Evolutionary conservation across 2,797 vertebrate genomes (phyloP).

Genomic region (Cyclopterus lumpus): DNA sequence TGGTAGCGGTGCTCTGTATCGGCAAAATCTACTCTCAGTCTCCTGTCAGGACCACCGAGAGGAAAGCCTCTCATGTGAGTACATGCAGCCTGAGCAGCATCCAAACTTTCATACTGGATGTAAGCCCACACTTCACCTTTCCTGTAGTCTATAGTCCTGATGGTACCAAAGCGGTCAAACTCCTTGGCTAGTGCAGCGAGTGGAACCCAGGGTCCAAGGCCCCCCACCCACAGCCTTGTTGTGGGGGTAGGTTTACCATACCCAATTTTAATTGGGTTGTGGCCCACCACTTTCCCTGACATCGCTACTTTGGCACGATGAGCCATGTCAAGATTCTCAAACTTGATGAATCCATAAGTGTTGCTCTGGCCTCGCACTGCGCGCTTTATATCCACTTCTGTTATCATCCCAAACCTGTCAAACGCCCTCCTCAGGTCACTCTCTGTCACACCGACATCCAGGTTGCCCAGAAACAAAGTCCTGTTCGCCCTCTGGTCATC

Average conservation of each 20-base stretch:
- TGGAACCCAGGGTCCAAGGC: constrained; percentile 95
- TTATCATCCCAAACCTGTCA: constrained; percentile 95
- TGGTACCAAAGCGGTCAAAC: constrained; percentile 98
- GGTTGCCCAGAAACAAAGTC: constrained; percentile 95
- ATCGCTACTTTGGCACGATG: constrained; percentile 96
- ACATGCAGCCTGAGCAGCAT: constrained; percentile 96
- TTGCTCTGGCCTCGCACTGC: constrained; percentile 90
- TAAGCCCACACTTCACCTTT: constrained; percentile 98
- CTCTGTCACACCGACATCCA: constrained; percentile 93
- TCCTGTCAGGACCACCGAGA: constrained; percentile 92
- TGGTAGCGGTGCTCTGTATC: constrained; percentile 95
- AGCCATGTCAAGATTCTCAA: constrained; percentile 98
- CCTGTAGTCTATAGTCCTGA: constrained; percentile 96
- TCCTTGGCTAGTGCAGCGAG: constrained; percentile 93
- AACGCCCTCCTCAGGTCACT: constrained; percentile 92
- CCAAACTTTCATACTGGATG: constrained; percentile 98
- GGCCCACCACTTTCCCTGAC: constrained; percentile 94
- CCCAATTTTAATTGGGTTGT: constrained; percentile 95
- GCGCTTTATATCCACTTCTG: constrained; percentile 97
- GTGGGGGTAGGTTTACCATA: constrained; percentile 98
- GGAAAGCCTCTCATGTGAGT: constrained; percentile 97
- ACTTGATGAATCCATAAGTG: constrained; percentile 97
- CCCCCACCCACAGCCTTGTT: constrained; percentile 96
- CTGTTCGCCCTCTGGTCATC: constrained; percentile 96
- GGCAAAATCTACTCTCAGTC: constrained; percentile 97